Conservation (phyloP, 2,797 vertebrate species). For the Petrocephalus schoutedeni region DNA sequence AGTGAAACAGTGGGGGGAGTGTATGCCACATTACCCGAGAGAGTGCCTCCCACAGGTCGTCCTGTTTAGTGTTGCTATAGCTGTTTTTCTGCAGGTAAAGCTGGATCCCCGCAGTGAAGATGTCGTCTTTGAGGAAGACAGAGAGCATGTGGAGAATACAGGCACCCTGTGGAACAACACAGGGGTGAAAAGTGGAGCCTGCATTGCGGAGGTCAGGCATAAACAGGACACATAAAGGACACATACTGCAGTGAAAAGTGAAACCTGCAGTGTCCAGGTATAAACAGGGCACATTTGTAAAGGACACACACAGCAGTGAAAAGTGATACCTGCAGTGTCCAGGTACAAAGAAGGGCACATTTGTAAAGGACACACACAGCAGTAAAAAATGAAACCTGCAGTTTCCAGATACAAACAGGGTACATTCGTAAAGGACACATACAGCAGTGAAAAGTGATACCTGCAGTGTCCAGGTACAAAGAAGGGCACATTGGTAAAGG, state of each 20-base stretch:
- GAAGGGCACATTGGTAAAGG: no score
- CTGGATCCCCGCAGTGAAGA: conserved; percentile 23
- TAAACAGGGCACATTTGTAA: not conserved
- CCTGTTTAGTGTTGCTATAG: conserved; percentile 23
- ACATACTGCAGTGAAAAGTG: not conserved
- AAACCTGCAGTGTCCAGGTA: not conserved
- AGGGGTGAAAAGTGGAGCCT: not conserved
- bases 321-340: not conserved
- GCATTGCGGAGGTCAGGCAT: not conserved
- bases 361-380: not conserved
- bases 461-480: no score
- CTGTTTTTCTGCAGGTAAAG: conserved; percentile 26
- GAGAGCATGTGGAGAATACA: conserved; percentile 25
- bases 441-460: no score
- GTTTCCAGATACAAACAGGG: no score
- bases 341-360: not conserved
- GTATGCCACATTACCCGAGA: conserved; percentile 8
- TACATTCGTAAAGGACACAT: no score
- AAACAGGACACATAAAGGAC: not conserved
- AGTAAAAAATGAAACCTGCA: no score
- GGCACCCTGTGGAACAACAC: conserved; percentile 19
- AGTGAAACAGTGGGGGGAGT: not conserved
- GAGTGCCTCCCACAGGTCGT: conserved; percentile 28
- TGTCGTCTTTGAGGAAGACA: conserved; percentile 15
- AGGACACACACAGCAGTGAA: not conserved